Evolutionary conservation across 2,888 invertebrate species (phyloP).

Genomic region (Eulithis prunata): DNA sequence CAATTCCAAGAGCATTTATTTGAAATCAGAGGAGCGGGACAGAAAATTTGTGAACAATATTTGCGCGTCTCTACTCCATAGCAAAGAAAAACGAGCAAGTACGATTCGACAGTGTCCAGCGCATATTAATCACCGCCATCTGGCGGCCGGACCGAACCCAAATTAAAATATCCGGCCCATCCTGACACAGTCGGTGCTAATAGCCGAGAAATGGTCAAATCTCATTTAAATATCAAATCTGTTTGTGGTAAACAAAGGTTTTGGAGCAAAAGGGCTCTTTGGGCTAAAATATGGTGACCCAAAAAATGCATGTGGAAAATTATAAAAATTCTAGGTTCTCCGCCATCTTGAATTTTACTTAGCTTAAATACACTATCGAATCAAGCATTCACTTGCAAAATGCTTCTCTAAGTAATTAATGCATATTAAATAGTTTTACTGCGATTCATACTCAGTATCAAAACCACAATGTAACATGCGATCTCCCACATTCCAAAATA

Average conservation of each 20-base stretch:
- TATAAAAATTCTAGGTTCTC: background rate
- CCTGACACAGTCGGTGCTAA: conserved; percentile 69
- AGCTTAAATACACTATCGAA: too few relatives aligned
- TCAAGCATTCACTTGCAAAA: too few relatives aligned
- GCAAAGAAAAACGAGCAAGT: conserved; percentile 52
- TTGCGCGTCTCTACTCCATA: background rate
- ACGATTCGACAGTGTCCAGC: conserved; percentile 59
- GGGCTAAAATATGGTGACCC: background rate
- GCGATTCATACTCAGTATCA: background rate
- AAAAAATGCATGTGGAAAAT: background rate
- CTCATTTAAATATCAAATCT: conserved; percentile 36
- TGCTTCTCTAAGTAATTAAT: background rate
- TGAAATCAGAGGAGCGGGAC: too few relatives aligned
- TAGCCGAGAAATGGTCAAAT: conserved; percentile 44
- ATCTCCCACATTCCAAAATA: conserved; percentile 15
- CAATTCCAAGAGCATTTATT: too few relatives aligned
- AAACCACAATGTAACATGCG: conserved; percentile 9
- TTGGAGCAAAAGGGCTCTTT: background rate
- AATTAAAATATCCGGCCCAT: conserved; percentile 77
- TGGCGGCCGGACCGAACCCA: conserved; percentile 62
- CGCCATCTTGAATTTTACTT: too few relatives aligned
- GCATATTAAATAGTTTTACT: background rate
- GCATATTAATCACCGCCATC: conserved; percentile 81
- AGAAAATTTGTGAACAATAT: background rate
- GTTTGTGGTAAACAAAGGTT: conserved; percentile 27